Base-by-base conservation (phyloP, 2,797 vertebrate species). In the Sebastes trivittatus region DNA sequence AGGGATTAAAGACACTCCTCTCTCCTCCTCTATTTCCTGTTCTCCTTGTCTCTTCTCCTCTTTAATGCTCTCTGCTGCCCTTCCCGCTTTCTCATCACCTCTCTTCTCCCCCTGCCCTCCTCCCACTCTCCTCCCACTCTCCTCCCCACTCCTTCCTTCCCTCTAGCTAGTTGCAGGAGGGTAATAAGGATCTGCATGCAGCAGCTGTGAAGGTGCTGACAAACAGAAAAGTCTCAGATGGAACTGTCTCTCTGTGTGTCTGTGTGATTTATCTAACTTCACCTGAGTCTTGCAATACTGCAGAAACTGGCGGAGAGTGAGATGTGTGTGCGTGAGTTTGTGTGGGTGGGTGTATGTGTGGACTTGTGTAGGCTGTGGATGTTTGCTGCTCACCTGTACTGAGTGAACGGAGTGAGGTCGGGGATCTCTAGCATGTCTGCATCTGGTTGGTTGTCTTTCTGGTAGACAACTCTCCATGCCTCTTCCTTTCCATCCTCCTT, bases 351-450 rank as follows among this genome's bases (percentile, higher is more conserved):
- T 38, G 36, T 56, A 14, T 73, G 46, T 34, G 75, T 30, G 59
- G 42, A 20, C 10, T 32, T 32, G 30, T 62, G 2, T 1, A 10
- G 55, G 29, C 27, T 34, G 60, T 54, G 73, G 58, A 58, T 30
- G 71, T 84, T 60, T 78, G 76, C 14, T 25, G 72, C 87, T 96
- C 91, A 99, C 98, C 98, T 97, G 96, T 99, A 99, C 88, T 97
- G 95, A 54, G 97, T 99, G 85, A 98, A 99, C 0, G 98, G 98
- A 1, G 91, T 97, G 86, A 99, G 97, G 93, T 97, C 93, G 0
- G 97, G 97, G 71, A 99, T 95, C 83, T 98, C 97, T 92, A 99
- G 91, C 5, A 86, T 89, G 89, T 98, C 96, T 80, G 97, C 96
- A 5, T 97, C 95, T 0, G 97, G 97, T 68, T 97, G 96, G 20